Evolutionary conservation across 2,113 vertebrate species (phyloP).

Genomic region (Petaurus breviceps): DNA sequence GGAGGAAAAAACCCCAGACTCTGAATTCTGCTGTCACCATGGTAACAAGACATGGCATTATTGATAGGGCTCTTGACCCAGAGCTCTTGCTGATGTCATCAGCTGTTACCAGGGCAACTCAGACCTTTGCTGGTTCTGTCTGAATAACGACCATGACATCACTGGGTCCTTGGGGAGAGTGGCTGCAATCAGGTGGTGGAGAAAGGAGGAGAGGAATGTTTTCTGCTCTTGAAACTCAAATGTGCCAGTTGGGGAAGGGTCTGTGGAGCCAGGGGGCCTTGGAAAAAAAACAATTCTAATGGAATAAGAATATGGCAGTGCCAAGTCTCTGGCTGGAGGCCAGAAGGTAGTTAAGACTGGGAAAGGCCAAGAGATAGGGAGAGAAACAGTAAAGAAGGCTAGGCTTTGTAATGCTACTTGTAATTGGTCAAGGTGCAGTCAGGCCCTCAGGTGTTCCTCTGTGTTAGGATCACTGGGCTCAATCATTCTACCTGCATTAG

Average conservation of each 20-base stretch:
- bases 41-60: conserved; percentile 39
- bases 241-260: neutral
- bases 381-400: neutral
- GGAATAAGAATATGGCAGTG: neutral
- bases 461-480: neutral
- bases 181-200: neutral
- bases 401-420: neutral
- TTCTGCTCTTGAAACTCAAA: conserved; percentile 41
- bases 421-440: neutral
- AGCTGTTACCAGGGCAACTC: conserved; percentile 67
- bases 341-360: neutral
- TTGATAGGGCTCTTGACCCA: conserved; percentile 60
- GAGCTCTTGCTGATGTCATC: conserved; percentile 59
- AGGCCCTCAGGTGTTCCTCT: neutral
- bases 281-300: neutral
- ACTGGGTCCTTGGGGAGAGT: conserved; percentile 4
- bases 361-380: neutral
- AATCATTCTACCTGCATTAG: neutral
- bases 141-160: neutral
- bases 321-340: neutral
- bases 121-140: conserved; percentile 6
- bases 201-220: neutral
- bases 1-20: neutral
- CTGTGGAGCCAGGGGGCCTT: neutral
- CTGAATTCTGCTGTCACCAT: conserved; percentile 23